Evolutionary conservation across 92 coral and sea anemone species (phyloP), one percentile per base, ranked within the genome.

Genomic region (Anthopleura xanthogrammica): DNA sequence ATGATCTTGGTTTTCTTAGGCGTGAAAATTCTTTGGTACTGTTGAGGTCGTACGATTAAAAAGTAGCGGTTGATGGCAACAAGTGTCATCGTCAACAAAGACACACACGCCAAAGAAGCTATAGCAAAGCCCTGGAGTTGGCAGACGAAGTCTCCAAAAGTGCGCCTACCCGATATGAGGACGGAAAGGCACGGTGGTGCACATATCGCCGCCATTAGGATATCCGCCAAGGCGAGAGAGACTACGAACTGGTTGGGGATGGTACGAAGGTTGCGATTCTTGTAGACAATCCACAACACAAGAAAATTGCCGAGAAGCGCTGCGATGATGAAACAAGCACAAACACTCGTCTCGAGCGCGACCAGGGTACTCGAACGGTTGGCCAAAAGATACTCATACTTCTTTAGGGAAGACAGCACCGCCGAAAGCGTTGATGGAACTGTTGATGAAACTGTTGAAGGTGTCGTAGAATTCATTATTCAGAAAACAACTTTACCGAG

Each of bases 51-150:
- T 2, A 93, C 97, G 85, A 93, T 91, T 8, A 87, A 81, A 73
- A 90, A 88, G 83, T 88, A 93, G 50, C 97, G 87, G 62, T 93
- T 93, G 40, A 93, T 79, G 17, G 97, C 97, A 41, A 89, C 92
- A 58, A 90, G 79, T 50, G 97, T 87, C 86, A 93, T 82, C 41
- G 92, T 90, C 81, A 88, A 83, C 22, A 93, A 82, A 39, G 94
- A 93, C 11, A 89, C 97, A 70, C 94, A 88, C 13, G 92, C 89
- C 1, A 93, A 70, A 41, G 86, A 80, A 20, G 93, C 87, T 6
- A 93, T 72, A 7, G 82, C 87, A 70, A 88, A 88, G 9, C 94
- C 88, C 79, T 93, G 97, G 19, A 93, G 86, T 68, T 93, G 97
- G 68, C 97, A 93, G 7, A 93, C 85, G 76, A 93, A 90, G 58